These are phyloP conservation scores for Musca vetustissima DNA, from an alignment of 1,140 invertebrate genomes.

Conservation along the genomic window DNA sequence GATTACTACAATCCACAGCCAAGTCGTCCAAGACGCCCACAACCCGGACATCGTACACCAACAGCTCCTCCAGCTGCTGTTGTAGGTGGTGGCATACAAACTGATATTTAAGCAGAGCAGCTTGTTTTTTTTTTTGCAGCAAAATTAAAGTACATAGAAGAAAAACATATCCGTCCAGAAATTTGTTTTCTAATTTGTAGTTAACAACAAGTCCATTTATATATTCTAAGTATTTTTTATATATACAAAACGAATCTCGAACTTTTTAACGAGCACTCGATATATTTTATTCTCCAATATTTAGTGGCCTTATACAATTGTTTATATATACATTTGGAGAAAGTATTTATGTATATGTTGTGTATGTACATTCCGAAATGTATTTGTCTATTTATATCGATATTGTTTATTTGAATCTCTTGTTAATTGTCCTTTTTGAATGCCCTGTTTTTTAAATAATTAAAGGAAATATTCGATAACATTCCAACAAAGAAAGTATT, in stretches of 20 bases:
- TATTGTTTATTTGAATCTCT: too few relatives aligned
- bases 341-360: too few relatives aligned
- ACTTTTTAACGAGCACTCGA: background rate
- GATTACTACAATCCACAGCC: slow-evolving; percentile 44
- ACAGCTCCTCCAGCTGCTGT: slow-evolving; percentile 29
- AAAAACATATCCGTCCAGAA: slow-evolving; percentile 25
- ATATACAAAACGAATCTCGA: background rate
- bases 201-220: background rate
- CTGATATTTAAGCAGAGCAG: slow-evolving; percentile 39
- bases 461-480: too few relatives aligned
- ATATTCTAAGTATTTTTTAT: background rate
- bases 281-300: background rate
- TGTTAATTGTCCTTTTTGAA: too few relatives aligned
- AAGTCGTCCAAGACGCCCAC: slow-evolving; percentile 47
- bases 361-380: too few relatives aligned
- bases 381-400: too few relatives aligned
- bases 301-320: background rate
- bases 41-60: slow-evolving; percentile 37
- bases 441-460: too few relatives aligned
- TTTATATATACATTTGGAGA: background rate
- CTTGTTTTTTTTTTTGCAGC: background rate
- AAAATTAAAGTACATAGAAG: background rate
- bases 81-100: slow-evolving; percentile 42
- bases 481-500: too few relatives aligned
- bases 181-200: background rate